Conservation (phyloP, 1,140 invertebrate genomes). For the Scaptomyza graminum region DNA sequence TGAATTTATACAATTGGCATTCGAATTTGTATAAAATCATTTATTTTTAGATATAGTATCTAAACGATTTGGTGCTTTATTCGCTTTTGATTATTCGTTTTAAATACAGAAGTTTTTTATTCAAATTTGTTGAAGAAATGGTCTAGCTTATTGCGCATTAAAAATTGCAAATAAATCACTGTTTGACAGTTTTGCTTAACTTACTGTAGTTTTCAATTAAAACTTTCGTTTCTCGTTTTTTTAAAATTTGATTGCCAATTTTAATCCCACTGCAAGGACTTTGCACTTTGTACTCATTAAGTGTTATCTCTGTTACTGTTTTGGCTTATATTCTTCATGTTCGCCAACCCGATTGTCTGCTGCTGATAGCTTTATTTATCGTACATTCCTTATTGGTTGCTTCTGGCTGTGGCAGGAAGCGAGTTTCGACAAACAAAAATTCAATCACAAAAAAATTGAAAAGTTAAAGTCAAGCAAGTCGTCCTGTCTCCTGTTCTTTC, state of each 20-base stretch:
- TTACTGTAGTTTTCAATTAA: constrained; percentile 1
- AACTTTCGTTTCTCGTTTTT: not conserved
- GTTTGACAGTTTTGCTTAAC: not conserved
- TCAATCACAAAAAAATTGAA: too few relatives aligned
- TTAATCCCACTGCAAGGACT: constrained; percentile 17
- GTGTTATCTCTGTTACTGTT: constrained; percentile 57
- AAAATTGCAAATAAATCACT: not conserved
- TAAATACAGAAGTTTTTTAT: not conserved
- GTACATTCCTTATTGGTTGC: constrained; percentile 10
- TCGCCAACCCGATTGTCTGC: constrained; percentile 46
- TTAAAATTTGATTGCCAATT: not conserved
- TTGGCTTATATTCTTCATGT: constrained; percentile 9
- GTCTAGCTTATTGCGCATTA: not conserved
- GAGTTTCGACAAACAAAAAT: not conserved
- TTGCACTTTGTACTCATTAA: constrained; percentile 33
- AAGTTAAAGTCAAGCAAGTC: not conserved
- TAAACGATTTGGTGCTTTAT: too few relatives aligned
- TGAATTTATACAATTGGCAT: not conserved
- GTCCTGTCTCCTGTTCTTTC: not conserved
- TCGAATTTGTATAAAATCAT: too few relatives aligned
- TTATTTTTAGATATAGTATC: too few relatives aligned
- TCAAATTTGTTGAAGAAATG: not conserved
- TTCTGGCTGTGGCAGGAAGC: not conserved
- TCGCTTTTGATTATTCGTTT: too few relatives aligned
- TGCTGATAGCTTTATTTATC: constrained; percentile 58